Percentiles rank a stretch among this genome's conserved stretches.
Conservation (phyloP, 2,797 vertebrate species). For the Somateria mollissima region DNA sequence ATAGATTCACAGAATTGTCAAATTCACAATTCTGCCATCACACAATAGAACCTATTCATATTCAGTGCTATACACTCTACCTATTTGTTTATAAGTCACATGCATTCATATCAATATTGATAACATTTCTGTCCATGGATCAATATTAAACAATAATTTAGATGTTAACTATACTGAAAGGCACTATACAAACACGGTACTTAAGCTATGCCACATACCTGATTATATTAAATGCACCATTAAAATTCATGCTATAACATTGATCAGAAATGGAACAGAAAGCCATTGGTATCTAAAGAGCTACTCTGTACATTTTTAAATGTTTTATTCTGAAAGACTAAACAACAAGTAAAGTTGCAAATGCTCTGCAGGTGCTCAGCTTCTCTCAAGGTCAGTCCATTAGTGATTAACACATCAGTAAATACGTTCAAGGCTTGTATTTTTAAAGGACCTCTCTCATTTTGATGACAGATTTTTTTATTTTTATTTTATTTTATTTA, state of each 20-base stretch:
- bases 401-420: slow-evolving; percentile 70
- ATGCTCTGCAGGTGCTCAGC: slow-evolving; percentile 54
- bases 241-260: not conserved
- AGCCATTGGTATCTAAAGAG: not conserved
- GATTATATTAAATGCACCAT: not conserved
- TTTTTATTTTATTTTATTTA: not conserved
- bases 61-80: not conserved
- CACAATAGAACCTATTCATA: not conserved
- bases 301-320: not conserved
- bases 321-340: not conserved
- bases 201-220: not conserved
- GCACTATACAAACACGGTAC: not conserved
- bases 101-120: not conserved
- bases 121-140: not conserved
- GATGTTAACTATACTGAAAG: not conserved
- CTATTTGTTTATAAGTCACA: not conserved
- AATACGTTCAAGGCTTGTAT: slow-evolving; percentile 51
- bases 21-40: not conserved
- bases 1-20: not conserved
- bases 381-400: slow-evolving; percentile 59
- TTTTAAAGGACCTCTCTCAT: slow-evolving; percentile 57
- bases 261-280: not conserved
- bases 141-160: not conserved
- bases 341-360: not conserved
- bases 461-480: slow-evolving; percentile 44